Percentiles rank a stretch among this genome's conserved stretches.
These are phyloP conservation scores for Platycnemis pennipes DNA, from an alignment of 2,888 invertebrate species.

Conservation along the genomic window DNA sequence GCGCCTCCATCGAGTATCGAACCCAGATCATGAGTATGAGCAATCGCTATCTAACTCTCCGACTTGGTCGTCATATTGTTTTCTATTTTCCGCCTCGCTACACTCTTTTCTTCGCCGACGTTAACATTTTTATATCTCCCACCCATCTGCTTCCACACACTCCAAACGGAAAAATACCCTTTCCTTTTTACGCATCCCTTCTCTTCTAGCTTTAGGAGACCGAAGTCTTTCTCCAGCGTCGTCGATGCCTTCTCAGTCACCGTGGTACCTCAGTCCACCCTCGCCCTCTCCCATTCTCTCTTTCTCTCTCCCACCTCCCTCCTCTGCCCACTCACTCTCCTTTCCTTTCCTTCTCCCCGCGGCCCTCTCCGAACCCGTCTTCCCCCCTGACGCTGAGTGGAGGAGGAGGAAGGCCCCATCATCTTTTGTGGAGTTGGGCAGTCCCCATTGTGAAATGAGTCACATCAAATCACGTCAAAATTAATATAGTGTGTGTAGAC, in stretches of 20 bases:
- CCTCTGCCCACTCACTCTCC: neutral
- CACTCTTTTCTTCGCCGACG: neutral
- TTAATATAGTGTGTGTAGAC: conserved; percentile 53
- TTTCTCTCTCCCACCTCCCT: neutral
- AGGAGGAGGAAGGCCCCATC: neutral
- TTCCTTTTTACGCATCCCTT: neutral
- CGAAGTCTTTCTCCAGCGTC: conserved; percentile 38
- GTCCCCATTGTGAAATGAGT: conserved; percentile 68
- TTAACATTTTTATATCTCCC: neutral
- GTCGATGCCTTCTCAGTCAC: neutral
- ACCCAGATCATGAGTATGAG: too few species aligned
- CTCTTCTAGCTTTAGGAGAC: neutral
- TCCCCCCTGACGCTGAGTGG: neutral
- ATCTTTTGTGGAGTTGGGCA: conserved; percentile 61
- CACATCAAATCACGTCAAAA: conserved; percentile 70
- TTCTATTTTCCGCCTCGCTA: too few species aligned
- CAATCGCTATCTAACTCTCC: too few species aligned
- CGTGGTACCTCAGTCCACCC: neutral
- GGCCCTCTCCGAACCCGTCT: neutral
- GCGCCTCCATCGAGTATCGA: too few species aligned
- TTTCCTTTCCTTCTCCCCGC: neutral
- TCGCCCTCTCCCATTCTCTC: neutral
- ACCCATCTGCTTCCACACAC: neutral
- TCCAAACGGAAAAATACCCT: neutral
- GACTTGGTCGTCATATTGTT: too few species aligned